These are phyloP conservation scores for Cryptoblepharus egeriae DNA, from an alignment of 2,797 vertebrate species.

Conservation along the genomic window DNA sequence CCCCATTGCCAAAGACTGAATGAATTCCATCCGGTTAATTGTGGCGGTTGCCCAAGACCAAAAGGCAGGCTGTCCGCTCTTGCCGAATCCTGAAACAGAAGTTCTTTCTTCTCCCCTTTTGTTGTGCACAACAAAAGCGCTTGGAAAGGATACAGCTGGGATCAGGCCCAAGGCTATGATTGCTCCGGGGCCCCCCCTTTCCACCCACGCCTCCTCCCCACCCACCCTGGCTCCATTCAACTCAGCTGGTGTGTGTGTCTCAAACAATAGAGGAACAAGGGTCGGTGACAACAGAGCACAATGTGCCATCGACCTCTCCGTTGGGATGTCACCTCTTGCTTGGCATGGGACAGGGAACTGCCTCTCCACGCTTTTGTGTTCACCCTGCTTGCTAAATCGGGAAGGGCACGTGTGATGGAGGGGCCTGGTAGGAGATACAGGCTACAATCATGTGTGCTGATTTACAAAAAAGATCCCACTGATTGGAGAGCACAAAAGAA, in stretches of 20 bases:
- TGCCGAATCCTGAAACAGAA: slow-evolving; percentile 62
- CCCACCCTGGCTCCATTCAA: slow-evolving; percentile 47
- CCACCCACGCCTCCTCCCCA: slow-evolving; percentile 26
- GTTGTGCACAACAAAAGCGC: slow-evolving; percentile 62
- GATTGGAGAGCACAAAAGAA: too few species aligned
- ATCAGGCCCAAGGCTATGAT: slow-evolving; percentile 70
- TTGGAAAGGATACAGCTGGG: slow-evolving; percentile 68
- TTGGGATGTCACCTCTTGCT: slow-evolving; percentile 12
- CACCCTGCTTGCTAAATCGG: slow-evolving; percentile 18
- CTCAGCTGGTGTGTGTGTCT: slow-evolving; percentile 67
- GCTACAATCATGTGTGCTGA: neutral
- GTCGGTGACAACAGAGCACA: slow-evolving; percentile 18
- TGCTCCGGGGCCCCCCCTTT: neutral
- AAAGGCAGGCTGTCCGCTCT: slow-evolving; percentile 47
- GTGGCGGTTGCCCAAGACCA: slow-evolving; percentile 53
- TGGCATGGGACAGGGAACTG: neutral
- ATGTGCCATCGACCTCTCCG: slow-evolving; percentile 18
- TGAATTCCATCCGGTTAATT: slow-evolving; percentile 60
- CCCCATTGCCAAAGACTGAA: slow-evolving; percentile 49
- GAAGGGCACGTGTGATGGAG: slow-evolving; percentile 32
- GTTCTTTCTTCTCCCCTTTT: slow-evolving; percentile 68
- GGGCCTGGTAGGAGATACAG: slow-evolving; percentile 33
- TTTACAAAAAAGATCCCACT: neutral
- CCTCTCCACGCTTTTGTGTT: slow-evolving; percentile 41
- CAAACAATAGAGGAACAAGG: slow-evolving; percentile 47